These are phyloP conservation scores for Micronycteris hirsuta DNA, from an alignment of 2,113 vertebrate species.

Conservation along the genomic window DNA sequence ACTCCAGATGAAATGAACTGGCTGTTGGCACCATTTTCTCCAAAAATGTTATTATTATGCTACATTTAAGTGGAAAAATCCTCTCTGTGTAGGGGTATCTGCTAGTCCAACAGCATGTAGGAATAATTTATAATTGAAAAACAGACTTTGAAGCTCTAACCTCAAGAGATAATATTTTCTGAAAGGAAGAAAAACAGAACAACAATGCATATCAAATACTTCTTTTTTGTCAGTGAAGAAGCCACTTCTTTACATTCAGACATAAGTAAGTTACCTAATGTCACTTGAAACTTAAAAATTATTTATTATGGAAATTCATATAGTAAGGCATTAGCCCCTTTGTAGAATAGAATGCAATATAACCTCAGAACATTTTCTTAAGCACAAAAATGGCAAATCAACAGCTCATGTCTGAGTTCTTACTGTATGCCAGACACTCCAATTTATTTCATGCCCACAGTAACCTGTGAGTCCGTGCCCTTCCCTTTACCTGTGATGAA, in stretches of 20 bases:
- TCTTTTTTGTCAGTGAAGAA: background rate
- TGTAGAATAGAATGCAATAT: background rate
- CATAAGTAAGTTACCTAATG: background rate
- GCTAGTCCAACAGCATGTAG: background rate
- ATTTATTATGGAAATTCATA: background rate
- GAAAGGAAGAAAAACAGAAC: background rate
- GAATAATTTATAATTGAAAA: background rate
- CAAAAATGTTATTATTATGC: conserved; percentile 30
- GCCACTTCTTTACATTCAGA: background rate
- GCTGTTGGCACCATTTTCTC: background rate
- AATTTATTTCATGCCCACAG: background rate
- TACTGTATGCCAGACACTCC: background rate
- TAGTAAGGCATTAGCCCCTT: background rate
- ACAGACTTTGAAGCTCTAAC: background rate
- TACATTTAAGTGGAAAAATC: background rate
- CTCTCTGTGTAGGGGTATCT: background rate
- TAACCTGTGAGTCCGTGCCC: background rate
- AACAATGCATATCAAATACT: background rate
- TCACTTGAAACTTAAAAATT: background rate
- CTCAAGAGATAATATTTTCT: background rate
- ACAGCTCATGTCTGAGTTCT: background rate
- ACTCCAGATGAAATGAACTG: background rate
- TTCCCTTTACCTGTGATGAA: background rate
- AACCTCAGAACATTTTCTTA: background rate
- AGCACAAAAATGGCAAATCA: background rate